Conservation (phyloP, 2,113 vertebrate species). For the Nothoprocta perdicaria region DNA sequence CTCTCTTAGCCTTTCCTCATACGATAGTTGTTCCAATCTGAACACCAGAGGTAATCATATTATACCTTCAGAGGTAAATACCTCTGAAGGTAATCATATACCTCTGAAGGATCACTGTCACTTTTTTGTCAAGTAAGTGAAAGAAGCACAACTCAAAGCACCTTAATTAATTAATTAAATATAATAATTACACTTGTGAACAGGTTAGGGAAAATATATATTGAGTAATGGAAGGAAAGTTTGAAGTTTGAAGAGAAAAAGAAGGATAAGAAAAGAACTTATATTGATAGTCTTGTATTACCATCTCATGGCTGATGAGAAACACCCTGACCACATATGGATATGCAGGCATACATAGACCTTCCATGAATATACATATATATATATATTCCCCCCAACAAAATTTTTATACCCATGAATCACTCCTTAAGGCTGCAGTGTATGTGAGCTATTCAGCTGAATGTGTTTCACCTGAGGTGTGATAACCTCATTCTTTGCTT, state of each 20-base stretch:
- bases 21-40: too few relatives aligned
- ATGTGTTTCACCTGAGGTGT: neutral
- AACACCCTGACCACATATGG: neutral
- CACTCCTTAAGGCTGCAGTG: neutral
- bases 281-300: neutral
- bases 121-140: constrained; percentile 66
- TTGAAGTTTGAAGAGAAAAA: neutral
- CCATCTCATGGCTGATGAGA: neutral
- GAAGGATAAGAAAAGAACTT: neutral
- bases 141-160: constrained; percentile 58
- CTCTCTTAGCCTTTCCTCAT: too few relatives aligned
- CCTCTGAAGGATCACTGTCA: constrained; percentile 51
- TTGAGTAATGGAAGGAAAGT: constrained; percentile 28
- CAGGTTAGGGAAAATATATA: constrained; percentile 56
- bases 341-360: neutral
- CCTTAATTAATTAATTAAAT: neutral
- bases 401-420: neutral
- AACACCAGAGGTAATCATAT: too few relatives aligned
- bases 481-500: neutral
- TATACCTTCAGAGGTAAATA: too few relatives aligned
- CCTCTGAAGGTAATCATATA: neutral
- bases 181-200: constrained; percentile 64
- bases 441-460: neutral
- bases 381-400: neutral
- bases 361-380: neutral